Evolutionary conservation across 2,797 vertebrate species (phyloP).

Genomic region (Sebastes taczanowskii): DNA sequence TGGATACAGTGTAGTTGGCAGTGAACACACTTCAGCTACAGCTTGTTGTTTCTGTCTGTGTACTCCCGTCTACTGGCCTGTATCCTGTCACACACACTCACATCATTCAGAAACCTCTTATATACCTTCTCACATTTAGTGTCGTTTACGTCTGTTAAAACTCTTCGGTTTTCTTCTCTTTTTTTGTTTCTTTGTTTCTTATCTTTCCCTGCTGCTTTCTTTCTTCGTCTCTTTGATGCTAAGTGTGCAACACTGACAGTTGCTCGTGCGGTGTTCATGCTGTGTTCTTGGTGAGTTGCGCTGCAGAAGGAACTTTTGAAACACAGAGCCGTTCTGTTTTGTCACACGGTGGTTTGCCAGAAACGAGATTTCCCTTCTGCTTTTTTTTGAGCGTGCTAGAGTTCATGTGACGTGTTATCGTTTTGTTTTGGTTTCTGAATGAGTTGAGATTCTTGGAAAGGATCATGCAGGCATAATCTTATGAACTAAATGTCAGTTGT

Average conservation of each 20-base stretch:
- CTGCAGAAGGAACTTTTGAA: background rate
- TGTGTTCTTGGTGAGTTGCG: background rate
- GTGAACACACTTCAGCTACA: background rate
- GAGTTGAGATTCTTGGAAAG: background rate
- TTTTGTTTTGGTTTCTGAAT: slow-evolving; percentile 29
- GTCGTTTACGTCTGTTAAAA: background rate
- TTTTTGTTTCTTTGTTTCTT: background rate
- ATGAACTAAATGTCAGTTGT: background rate
- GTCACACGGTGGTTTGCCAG: background rate
- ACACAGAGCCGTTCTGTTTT: background rate
- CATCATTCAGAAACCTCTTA: slow-evolving; percentile 1
- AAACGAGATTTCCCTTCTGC: background rate
- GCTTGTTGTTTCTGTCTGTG: background rate
- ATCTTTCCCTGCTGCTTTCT: background rate
- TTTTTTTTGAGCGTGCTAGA: background rate
- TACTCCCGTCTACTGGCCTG: background rate
- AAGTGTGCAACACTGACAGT: background rate
- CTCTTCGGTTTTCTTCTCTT: background rate
- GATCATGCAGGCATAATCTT: background rate
- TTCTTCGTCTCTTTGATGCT: background rate
- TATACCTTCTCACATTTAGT: background rate
- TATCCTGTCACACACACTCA: slow-evolving; percentile 2
- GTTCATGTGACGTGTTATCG: background rate
- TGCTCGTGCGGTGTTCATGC: background rate
- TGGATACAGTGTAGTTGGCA: background rate